Conservation (phyloP, 2,797 vertebrate species). For the Sitta carolinensis region DNA sequence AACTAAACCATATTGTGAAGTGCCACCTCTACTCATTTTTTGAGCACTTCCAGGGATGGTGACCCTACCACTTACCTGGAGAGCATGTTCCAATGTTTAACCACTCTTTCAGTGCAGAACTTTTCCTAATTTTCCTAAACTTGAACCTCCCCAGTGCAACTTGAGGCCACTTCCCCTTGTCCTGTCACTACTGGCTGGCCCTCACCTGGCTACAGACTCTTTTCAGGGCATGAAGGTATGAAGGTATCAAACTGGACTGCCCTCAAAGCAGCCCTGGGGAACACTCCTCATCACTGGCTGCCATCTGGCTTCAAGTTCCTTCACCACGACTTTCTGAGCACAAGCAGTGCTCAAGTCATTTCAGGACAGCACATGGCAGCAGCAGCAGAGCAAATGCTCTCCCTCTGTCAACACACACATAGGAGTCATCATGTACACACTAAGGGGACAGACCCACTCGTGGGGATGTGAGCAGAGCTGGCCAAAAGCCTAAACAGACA, state of each 20-base stretch:
- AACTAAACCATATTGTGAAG: neutral
- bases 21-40: neutral
- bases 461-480: neutral
- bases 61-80: neutral
- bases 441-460: neutral
- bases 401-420: neutral
- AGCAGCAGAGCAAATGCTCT: neutral
- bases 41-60: neutral
- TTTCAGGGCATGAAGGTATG: neutral
- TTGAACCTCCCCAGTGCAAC: neutral
- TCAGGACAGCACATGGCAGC: neutral
- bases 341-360: neutral
- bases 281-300: neutral
- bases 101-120: neutral
- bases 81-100: neutral
- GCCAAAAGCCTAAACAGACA: neutral
- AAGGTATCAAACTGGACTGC: neutral
- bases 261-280: neutral
- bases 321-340: neutral
- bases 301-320: neutral
- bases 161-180: neutral
- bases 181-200: accelerated
- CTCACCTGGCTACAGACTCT: neutral
- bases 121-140: neutral
- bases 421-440: accelerated